Percentiles rank a stretch among this genome's conserved stretches.
Conservation (phyloP, 2,113 vertebrate genomes). For the Eretmochelys imbricata region DNA sequence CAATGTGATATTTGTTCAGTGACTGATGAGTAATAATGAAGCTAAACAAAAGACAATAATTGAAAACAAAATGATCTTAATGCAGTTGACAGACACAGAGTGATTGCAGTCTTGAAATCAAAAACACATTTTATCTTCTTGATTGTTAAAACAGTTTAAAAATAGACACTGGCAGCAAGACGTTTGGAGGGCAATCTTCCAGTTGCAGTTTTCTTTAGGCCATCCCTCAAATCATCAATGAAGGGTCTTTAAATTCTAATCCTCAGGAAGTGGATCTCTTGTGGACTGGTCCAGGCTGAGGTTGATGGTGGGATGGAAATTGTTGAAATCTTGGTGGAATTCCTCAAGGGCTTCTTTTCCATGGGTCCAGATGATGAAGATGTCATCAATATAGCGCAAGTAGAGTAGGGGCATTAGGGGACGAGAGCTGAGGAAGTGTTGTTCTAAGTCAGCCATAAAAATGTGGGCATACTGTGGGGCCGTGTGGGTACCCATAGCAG, state of each 20-base stretch:
- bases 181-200: constrained; percentile 38
- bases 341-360: no score
- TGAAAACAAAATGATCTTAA: constrained; percentile 68
- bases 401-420: no score
- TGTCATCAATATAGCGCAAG: no score
- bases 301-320: no score
- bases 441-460: no score
- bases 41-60: constrained; percentile 44
- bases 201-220: constrained; percentile 4
- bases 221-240: neutral
- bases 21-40: constrained; percentile 58
- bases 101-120: constrained; percentile 57
- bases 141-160: constrained; percentile 66
- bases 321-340: no score
- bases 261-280: neutral
- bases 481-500: no score
- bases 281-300: no score
- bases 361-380: no score
- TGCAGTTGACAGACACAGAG: constrained; percentile 32
- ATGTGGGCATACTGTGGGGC: no score
- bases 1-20: constrained; percentile 47
- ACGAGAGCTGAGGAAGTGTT: no score
- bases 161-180: constrained; percentile 26
- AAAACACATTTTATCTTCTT: constrained; percentile 57
- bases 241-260: constrained; percentile 63